A percentile compares a stretch with the other conserved stretches of the same genome.
phyloP scores from a whole-genome alignment of 2,797 vertebrate genomes.

The Melopsittacus undulatus region DNA sequence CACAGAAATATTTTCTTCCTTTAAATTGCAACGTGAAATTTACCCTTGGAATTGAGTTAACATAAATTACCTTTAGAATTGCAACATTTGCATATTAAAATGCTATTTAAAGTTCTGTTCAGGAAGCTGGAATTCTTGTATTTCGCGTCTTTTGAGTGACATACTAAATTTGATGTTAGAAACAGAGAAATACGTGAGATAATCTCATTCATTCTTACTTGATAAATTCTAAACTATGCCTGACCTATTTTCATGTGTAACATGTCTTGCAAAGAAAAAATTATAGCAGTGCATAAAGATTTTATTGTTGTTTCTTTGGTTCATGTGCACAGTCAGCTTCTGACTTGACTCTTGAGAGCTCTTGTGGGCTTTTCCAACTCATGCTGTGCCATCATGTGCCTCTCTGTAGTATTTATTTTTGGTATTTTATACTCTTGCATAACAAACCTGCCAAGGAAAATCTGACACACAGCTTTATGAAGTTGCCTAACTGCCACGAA shows the following conservation, averaged over 20 bases:
- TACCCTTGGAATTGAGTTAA: neutral
- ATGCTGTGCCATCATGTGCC: neutral
- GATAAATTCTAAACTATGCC: neutral
- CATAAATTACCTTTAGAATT: neutral
- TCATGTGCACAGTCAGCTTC: neutral
- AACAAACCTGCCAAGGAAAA: slow-evolving; percentile 20
- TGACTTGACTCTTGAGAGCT: neutral
- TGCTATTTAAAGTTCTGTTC: neutral
- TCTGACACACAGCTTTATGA: neutral
- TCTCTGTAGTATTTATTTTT: slow-evolving; percentile 4
- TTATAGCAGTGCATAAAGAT: neutral
- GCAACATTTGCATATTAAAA: neutral
- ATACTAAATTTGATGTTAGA: neutral
- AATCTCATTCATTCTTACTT: neutral
- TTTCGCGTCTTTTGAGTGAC: neutral
- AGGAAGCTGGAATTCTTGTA: neutral
- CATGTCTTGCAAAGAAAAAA: neutral
- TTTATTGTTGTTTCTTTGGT: slow-evolving; percentile 9
- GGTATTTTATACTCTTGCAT: neutral
- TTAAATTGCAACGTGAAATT: neutral
- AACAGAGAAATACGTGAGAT: neutral
- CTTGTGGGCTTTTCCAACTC: neutral
- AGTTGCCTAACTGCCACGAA: neutral
- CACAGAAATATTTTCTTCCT: neutral
- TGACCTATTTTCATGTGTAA: neutral